Conservation (phyloP, 2,888 invertebrate genomes). For the Sipunculus nudus region DNA sequence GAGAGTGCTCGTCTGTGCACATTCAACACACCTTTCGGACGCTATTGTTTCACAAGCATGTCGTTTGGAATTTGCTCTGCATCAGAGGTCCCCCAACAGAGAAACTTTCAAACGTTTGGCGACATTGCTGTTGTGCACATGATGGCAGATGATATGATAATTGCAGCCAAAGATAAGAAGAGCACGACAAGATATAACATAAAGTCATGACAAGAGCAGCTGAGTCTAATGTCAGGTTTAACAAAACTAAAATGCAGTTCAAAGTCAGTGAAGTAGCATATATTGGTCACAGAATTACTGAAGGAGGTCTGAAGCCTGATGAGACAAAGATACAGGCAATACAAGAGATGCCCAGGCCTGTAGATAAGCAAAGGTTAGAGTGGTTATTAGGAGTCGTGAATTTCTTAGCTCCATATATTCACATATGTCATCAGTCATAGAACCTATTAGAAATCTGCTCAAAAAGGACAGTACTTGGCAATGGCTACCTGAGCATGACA, state of each 20-base stretch:
- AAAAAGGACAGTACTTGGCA: slow-evolving; percentile 27
- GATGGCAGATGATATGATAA: slow-evolving; percentile 3
- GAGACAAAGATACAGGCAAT: slow-evolving; percentile 36
- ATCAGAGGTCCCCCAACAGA: slow-evolving; percentile 31
- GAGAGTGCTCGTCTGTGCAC: slow-evolving; percentile 22
- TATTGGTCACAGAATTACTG: slow-evolving; percentile 2
- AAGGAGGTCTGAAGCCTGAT: slow-evolving; percentile 30
- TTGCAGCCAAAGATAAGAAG: background rate
- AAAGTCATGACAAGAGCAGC: slow-evolving; percentile 6
- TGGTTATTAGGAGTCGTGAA: slow-evolving; percentile 39
- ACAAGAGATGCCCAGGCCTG: slow-evolving; percentile 36
- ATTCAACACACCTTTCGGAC: slow-evolving; percentile 32
- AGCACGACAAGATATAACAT: slow-evolving; percentile 1
- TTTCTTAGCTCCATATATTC: slow-evolving; percentile 40
- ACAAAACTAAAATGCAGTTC: slow-evolving; percentile 12
- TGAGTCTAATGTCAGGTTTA: slow-evolving; percentile 7
- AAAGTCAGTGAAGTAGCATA: slow-evolving; percentile 9
- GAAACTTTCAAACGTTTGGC: slow-evolving; percentile 21
- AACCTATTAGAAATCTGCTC: slow-evolving; percentile 31
- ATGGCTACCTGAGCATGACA: slow-evolving; percentile 35
- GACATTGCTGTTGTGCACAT: background rate
- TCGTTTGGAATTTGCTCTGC: slow-evolving; percentile 35
- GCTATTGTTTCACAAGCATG: slow-evolving; percentile 31
- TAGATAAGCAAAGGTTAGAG: slow-evolving; percentile 36
- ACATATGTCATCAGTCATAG: slow-evolving; percentile 35